Base-by-base conservation (phyloP, 2,113 vertebrate genomes). In the Steatornis caripensis region DNA sequence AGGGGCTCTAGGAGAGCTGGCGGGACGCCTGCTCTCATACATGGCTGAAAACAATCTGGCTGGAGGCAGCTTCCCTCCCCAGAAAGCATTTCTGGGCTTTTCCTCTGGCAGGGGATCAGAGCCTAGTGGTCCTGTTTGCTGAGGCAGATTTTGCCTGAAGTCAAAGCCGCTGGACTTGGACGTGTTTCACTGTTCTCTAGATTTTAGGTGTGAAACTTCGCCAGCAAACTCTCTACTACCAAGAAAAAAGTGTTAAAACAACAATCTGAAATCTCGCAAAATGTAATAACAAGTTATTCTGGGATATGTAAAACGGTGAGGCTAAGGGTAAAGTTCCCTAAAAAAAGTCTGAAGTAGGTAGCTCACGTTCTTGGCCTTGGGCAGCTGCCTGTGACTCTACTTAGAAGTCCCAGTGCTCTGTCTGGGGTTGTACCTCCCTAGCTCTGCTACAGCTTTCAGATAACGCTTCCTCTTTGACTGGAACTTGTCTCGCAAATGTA, bases 381-480 rank as follows among this genome's bases (percentile, higher is more conserved):
- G 30, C 72, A 85, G n/a, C 70, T 81, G 57, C 43, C 69, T 68
- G 22, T 83, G 79, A 90, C 69, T 83, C 49, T 69, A 81, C 58
- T 89, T 81, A 71, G 93, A 93, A 92, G 74, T 54, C 74, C 51
- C 18, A 37, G 49, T 76, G 81, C 53, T 94, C 74, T 84, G 54
- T 62, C 74, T 92, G 71, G 83, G 74, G 37, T 62, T 82, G 69
- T 66, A 84, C 74, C 74, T 94, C 74, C 74, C 70, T 70, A 60
- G 79, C 87, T 83, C 61, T 87, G 86, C 93, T 78, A 87, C 69
- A 93, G 87, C 46, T 95, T 95, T 90, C 87, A 94, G 79, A 80
- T 84, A 93, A 90, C 2, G 11, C 69, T 89, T 95, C 61, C 69
- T 64, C 54, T 95, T 82, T 90, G 93, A 90, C 84, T 93, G 87